Conservation (phyloP, 2,888 invertebrate genomes). For the Leucoptera coffeella region DNA sequence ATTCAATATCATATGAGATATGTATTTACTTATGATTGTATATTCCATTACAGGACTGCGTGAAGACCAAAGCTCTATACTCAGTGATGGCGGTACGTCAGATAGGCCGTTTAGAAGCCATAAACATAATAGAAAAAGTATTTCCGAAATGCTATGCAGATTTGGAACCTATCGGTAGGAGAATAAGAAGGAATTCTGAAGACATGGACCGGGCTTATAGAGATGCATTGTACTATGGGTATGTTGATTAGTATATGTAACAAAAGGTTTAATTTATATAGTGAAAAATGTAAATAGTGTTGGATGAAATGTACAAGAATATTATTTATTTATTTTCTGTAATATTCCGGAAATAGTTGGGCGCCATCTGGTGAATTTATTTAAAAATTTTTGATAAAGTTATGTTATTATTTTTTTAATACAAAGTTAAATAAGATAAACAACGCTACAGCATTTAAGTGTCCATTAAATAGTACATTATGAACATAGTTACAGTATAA, state of each 20-base stretch:
- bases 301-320: neutral
- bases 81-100: conserved; percentile 80
- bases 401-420: too few species aligned
- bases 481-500: too few species aligned
- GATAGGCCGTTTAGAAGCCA: conserved; percentile 64
- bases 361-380: too few species aligned
- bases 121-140: conserved; percentile 74
- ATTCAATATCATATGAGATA: too few species aligned
- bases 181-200: conserved; percentile 66
- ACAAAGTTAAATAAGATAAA: too few species aligned
- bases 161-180: conserved; percentile 83
- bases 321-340: neutral
- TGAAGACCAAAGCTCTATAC: conserved; percentile 78
- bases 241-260: conserved; percentile 30
- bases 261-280: neutral
- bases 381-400: too few species aligned
- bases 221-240: conserved; percentile 76
- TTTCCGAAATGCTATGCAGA: conserved; percentile 89
- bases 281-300: too few species aligned
- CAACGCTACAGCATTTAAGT: too few species aligned
- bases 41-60: conserved; percentile 65
- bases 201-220: conserved; percentile 71
- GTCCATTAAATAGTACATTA: too few species aligned
- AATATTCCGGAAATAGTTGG: conserved; percentile 6
- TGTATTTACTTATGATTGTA: too few species aligned